phyloP scores from a whole-genome alignment of 2,113 vertebrate species.

The Seriola quinqueradiata region DNA sequence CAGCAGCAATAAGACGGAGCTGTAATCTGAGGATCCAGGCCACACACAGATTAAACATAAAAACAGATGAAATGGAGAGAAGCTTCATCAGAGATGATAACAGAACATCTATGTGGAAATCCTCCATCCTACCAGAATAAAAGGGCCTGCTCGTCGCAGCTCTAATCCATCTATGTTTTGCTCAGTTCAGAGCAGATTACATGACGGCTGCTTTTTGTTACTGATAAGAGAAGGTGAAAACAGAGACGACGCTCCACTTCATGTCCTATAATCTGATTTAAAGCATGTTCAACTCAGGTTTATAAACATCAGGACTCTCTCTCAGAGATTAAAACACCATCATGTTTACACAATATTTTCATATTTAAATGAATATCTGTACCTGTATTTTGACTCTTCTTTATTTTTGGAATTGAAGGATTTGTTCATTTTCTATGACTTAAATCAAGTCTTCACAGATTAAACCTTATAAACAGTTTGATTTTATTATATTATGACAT shows the following conservation, averaged over 20 bases:
- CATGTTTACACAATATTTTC: too few relatives aligned
- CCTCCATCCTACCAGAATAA: constrained; percentile 89
- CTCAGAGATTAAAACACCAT: too few relatives aligned
- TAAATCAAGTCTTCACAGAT: too few relatives aligned
- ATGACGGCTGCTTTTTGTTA: constrained; percentile 79
- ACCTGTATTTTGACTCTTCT: too few relatives aligned
- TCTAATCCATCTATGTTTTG: constrained; percentile 88
- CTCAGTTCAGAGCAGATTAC: constrained; percentile 86
- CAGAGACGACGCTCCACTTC: constrained; percentile 41
- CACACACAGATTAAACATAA: constrained; percentile 97
- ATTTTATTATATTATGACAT: too few relatives aligned
- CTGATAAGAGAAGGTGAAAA: constrained; percentile 69
- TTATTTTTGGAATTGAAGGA: too few relatives aligned
- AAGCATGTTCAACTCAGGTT: constrained; percentile 2
- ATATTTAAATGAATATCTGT: too few relatives aligned
- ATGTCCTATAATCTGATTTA: constrained; percentile 73
- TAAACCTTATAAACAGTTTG: too few relatives aligned
- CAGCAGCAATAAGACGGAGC: constrained; percentile 87
- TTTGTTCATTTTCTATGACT: too few relatives aligned
- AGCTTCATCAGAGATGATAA: constrained; percentile 93
- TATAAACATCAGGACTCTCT: too few relatives aligned
- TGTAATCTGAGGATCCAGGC: constrained; percentile 97
- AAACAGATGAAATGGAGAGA: constrained; percentile 77
- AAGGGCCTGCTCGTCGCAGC: constrained; percentile 81
- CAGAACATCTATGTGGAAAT: constrained; percentile 89